phyloP scores from a whole-genome alignment of 2,888 invertebrate species.

The Sylvicola cinctus region DNA sequence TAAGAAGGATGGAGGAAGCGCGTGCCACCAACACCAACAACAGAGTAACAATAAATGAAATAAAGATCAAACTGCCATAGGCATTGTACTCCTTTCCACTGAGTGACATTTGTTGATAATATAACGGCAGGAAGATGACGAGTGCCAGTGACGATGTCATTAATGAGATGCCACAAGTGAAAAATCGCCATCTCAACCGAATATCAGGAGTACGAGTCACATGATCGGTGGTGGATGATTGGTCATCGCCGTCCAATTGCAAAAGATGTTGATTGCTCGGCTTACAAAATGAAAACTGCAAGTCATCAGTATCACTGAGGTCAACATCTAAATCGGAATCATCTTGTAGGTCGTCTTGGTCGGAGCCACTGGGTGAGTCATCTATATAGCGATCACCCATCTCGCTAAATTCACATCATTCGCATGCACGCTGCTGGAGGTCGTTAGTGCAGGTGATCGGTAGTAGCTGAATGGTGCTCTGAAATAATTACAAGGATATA shows the following conservation, averaged over 20 bases:
- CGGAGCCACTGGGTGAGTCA: slow-evolving; percentile 9
- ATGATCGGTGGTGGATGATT: not conserved
- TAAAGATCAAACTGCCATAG: slow-evolving; percentile 12
- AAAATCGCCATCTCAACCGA: slow-evolving; percentile 22
- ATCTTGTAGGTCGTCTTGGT: slow-evolving; percentile 13
- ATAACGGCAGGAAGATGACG: slow-evolving; percentile 30
- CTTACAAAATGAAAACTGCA: slow-evolving; percentile 10
- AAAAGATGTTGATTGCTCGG: slow-evolving; percentile 1
- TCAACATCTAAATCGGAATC: slow-evolving; percentile 10
- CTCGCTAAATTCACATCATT: too few relatives aligned
- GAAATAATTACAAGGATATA: too few relatives aligned
- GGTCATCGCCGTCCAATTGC: not conserved
- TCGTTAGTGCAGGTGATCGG: too few relatives aligned
- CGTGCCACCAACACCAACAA: slow-evolving; percentile 9
- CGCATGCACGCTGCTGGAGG: too few relatives aligned
- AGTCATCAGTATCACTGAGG: slow-evolving; percentile 9
- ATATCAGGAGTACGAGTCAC: not conserved
- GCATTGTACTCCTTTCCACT: slow-evolving; percentile 10
- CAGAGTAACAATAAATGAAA: slow-evolving; percentile 11
- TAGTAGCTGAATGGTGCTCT: too few relatives aligned
- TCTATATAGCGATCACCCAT: slow-evolving; percentile 9
- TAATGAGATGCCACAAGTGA: slow-evolving; percentile 25
- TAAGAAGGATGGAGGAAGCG: slow-evolving; percentile 10
- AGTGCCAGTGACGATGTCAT: slow-evolving; percentile 28
- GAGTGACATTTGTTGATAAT: slow-evolving; percentile 15